Evolutionary conservation across 2,113 vertebrate species (phyloP).

Genomic region (Saccopteryx leptura): DNA sequence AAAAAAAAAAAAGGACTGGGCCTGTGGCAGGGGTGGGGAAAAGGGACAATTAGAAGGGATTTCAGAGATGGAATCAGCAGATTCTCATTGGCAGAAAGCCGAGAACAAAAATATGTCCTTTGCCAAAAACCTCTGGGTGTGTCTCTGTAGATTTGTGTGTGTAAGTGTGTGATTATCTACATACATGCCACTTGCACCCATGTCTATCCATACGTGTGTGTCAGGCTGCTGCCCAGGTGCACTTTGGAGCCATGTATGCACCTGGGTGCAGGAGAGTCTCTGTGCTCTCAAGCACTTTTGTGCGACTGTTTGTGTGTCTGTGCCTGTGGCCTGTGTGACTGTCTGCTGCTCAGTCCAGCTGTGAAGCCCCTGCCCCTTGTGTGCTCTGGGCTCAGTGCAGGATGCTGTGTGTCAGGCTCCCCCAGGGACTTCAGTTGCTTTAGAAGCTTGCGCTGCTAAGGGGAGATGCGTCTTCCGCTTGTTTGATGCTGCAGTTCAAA

Average conservation of each 20-base stretch:
- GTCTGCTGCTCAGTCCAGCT: not conserved
- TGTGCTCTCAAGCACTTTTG: not conserved
- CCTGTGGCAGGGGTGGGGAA: not conserved
- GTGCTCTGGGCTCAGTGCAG: not conserved
- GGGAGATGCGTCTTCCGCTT: not conserved
- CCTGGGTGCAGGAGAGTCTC: fast-evolving
- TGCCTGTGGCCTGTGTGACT: not conserved
- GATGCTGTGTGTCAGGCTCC: not conserved
- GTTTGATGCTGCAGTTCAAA: conserved; percentile 35
- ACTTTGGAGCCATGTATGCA: fast-evolving
- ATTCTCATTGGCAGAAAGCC: not conserved
- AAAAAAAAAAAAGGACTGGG: not conserved
- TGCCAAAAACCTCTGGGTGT: not conserved
- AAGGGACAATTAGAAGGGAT: not conserved
- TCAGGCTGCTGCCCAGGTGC: not conserved
- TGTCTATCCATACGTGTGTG: fast-evolving
- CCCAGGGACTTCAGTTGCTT: not conserved
- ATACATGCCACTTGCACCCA: fast-evolving
- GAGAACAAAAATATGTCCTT: not conserved
- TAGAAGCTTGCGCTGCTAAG: conserved; percentile 33
- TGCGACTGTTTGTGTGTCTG: not conserved
- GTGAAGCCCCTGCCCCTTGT: not conserved
- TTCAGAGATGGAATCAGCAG: not conserved
- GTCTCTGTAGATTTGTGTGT: not conserved
- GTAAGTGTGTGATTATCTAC: not conserved